Evolutionary conservation across 2,113 vertebrate species (phyloP), one percentile per base, ranked within the genome.

Genomic region (Dolichallabes microphthalmus): DNA sequence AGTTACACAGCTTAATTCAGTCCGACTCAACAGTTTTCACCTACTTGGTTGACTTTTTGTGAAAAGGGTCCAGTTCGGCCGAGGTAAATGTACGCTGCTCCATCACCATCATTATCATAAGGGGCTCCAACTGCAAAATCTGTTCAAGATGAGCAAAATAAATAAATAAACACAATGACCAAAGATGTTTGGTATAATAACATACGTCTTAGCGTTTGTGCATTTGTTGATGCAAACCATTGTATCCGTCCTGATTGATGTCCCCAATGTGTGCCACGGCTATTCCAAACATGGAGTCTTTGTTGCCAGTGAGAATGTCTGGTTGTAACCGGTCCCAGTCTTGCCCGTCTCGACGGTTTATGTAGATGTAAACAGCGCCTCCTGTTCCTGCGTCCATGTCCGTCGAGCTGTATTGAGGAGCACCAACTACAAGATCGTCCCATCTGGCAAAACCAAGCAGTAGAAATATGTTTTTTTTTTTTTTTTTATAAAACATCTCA

Each of bases 41-140:
- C 89, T 93, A 98, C 97, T 95, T 98, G 97, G 10, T 94, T 91
- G 66, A 95, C 91, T 61, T 95, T 93, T 90, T 87, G 94, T 75
- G 93, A 93, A 92, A 98, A 96, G 78, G 95, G 96, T 5, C 88
- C 87, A 63, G 88, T 39, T 7, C 95, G 96, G 77, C 97, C 97
- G 32, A 96, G 96, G 90, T 96, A 97, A 85, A 98, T 88, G 85
- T 95, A 98, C 1, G 98, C 97, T 71, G 94, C 95, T 57, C 97
- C 97, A 60, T 86, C 90, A 50, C 90, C 94, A 17, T 96, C 94
- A 73, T 96, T 94, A 12, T 97, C 96, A 77, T 98, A 98, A 0
- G 97, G 97, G 11, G 97, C 97, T 58, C 97, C 96, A 25, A 98
- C 94, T 4, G 96, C 97, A 91, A 98, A 95, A 94, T 98, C 97